phyloP scores from a whole-genome alignment of 2,113 vertebrate species.

The Cranoglanis bouderius region DNA sequence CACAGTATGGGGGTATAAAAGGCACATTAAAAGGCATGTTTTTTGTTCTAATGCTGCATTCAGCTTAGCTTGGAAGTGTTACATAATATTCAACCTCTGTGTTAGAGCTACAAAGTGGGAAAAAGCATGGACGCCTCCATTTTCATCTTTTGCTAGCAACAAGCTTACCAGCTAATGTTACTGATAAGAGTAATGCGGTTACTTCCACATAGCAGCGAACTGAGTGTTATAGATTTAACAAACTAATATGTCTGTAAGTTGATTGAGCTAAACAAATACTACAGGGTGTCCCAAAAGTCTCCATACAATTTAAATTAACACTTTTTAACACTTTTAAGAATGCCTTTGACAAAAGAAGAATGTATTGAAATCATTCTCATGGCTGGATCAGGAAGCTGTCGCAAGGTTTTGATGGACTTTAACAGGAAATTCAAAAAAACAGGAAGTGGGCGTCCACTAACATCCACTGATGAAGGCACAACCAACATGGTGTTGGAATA shows the following conservation, averaged over 20 bases:
- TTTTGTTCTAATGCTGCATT: not conserved
- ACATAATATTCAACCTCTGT: not conserved
- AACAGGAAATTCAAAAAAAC: no score
- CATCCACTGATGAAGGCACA: no score
- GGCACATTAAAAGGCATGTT: not conserved
- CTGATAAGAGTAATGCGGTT: not conserved
- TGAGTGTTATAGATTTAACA: not conserved
- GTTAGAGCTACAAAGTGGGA: not conserved
- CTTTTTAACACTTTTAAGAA: no score
- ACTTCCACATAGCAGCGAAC: not conserved
- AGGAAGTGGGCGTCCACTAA: no score
- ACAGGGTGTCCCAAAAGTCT: no score
- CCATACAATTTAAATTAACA: no score
- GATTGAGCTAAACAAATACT: not conserved
- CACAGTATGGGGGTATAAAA: not conserved
- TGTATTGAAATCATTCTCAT: no score
- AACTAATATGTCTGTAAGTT: not conserved
- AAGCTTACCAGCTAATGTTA: not conserved
- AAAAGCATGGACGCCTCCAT: not conserved
- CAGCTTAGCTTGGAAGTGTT: not conserved
- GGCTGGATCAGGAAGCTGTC: no score
- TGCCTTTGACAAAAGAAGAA: no score
- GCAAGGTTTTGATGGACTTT: no score
- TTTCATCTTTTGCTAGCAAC: not conserved
- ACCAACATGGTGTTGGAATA: no score